A percentile compares a stretch with the other conserved stretches of the same genome.
These are phyloP conservation scores for Meloe dianella DNA, from an alignment of 2,888 invertebrate species.

Conservation along the genomic window DNA sequence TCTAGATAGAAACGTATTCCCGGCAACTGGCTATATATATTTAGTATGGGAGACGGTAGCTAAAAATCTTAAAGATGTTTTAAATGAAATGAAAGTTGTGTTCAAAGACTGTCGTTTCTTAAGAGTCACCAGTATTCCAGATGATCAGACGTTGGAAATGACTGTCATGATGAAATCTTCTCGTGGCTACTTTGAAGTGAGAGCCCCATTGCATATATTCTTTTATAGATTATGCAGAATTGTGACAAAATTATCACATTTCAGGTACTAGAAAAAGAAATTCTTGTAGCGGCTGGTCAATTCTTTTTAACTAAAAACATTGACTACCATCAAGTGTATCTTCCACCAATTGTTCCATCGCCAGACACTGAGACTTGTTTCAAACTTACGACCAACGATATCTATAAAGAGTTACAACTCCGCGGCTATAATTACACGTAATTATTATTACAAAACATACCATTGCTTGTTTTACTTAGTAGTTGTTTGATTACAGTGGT, in stretches of 20 bases:
- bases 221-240: no score
- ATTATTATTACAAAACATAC: neutral
- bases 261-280: conserved; percentile 45
- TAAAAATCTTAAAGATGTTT: conserved; percentile 52
- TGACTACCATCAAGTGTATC: neutral
- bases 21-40: conserved; percentile 66
- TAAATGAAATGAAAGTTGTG: conserved; percentile 61
- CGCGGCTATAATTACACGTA: neutral
- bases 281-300: conserved; percentile 38
- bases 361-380: neutral
- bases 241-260: neutral
- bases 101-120: conserved; percentile 68
- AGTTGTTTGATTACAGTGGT: conserved; percentile 34
- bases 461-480: neutral
- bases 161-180: conserved; percentile 39
- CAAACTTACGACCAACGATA: neutral
- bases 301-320: neutral
- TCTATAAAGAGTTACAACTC: conserved; percentile 13
- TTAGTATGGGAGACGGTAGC: conserved; percentile 65
- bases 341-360: neutral
- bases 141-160: conserved; percentile 47
- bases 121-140: conserved; percentile 55
- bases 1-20: conserved; percentile 57
- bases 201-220: neutral
- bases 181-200: conserved; percentile 15